Evolutionary conservation across 2,797 vertebrate species (phyloP).

Genomic region (Oceanodroma leucorhoa): DNA sequence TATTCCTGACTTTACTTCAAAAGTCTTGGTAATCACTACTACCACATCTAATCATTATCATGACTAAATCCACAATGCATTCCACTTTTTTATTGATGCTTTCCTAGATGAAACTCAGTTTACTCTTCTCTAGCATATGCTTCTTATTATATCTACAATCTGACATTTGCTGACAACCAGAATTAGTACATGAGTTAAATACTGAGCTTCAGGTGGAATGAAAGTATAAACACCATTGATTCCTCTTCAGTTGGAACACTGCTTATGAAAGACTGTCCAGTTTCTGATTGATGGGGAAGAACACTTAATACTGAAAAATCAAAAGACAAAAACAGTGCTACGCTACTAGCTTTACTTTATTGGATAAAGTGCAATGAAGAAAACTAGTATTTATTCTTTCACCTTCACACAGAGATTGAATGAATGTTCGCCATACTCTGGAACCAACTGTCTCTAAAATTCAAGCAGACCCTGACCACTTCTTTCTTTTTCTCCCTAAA

Average conservation of each 20-base stretch:
- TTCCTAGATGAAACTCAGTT: neutral
- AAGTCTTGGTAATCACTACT: neutral
- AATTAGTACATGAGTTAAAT: neutral
- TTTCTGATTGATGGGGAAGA: neutral
- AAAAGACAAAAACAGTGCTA: neutral
- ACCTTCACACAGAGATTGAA: neutral
- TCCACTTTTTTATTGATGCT: neutral
- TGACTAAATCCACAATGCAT: neutral
- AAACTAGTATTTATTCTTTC: neutral
- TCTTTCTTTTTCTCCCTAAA: neutral
- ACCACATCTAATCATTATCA: neutral
- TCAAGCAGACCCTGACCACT: neutral
- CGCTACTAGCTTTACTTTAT: neutral
- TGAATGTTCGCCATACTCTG: neutral
- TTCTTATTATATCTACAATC: neutral
- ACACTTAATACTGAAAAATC: neutral
- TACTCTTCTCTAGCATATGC: neutral
- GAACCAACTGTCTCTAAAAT: neutral
- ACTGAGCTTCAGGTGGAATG: neutral
- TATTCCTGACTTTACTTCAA: neutral
- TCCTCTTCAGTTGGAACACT: neutral
- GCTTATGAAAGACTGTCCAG: neutral
- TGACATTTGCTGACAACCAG: neutral
- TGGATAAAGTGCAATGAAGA: neutral
- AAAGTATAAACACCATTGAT: neutral